Conservation (phyloP, 1,140 invertebrate genomes). For the Dendroctonus valens region DNA sequence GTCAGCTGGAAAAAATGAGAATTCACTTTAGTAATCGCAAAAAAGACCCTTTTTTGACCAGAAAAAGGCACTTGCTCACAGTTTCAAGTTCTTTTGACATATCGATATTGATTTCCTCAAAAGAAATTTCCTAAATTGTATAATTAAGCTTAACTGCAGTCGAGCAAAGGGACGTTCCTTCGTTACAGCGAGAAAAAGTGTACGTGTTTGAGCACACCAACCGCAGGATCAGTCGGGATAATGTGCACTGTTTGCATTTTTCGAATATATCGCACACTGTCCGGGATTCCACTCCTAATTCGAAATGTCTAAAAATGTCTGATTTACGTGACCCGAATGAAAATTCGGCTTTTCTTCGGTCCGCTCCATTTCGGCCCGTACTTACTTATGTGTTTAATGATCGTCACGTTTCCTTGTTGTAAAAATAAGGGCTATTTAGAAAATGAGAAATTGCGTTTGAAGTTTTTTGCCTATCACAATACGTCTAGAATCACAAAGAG, state of each 20-base stretch:
- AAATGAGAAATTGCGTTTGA: not conserved
- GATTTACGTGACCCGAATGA: slow-evolving; percentile 14
- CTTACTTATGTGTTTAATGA: slow-evolving; percentile 2
- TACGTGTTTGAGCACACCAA: slow-evolving; percentile 22
- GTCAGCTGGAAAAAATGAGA: too few species aligned
- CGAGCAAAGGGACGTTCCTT: too few species aligned
- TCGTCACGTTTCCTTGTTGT: not conserved
- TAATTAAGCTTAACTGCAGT: too few species aligned
- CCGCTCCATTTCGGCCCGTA: not conserved
- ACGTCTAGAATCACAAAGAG: too few species aligned
- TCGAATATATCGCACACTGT: slow-evolving; percentile 21
- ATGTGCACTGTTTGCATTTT: slow-evolving; percentile 26
- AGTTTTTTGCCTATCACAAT: too few species aligned
- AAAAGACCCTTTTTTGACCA: not conserved
- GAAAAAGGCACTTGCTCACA: not conserved
- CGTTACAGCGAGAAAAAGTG: not conserved
- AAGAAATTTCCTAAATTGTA: too few species aligned
- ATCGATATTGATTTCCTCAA: not conserved
- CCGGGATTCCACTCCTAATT: slow-evolving; percentile 19
- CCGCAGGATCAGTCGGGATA: slow-evolving; percentile 16
- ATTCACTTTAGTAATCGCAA: not conserved
- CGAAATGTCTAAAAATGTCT: slow-evolving; percentile 20
- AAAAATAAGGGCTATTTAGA: not conserved
- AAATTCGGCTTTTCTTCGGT: slow-evolving; percentile 1
- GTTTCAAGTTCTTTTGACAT: too few species aligned